Base-by-base conservation (phyloP, 2,888 invertebrate genomes). In the Andrena fulva region DNA sequence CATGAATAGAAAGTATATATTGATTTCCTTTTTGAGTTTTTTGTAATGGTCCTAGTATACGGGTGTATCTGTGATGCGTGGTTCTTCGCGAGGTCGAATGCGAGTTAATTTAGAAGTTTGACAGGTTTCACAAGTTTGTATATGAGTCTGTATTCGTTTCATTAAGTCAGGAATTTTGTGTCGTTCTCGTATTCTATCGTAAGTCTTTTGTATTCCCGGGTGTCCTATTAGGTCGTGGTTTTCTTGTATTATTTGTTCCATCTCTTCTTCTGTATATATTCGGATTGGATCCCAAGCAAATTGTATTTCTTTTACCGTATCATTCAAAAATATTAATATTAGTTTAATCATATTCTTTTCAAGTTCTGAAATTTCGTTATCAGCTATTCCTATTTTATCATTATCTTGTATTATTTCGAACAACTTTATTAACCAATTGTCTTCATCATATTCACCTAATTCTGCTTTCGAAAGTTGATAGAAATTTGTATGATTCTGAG, bases 221-320 rank as follows among this genome's bases (percentile, higher is more conserved):
- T 72, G 63, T 50, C 35, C 71, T 27, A 52, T 8, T 42, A 59
- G 6, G 4, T 72, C 71, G 31, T 72, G 71, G 12, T 72, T 72
- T 54, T 72, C 63, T n/a, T 27, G 16, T 8, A 72, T 1, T 31
- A 63, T 27, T 8, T 16, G 1, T n/a, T 52, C 24, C 6, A 72
- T 54, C 12, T 71, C 50, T 48, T 60, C 31, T 0, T 71, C 16
- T 0, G 20, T 71, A 0, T 24, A 12, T n/a, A 2, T 12, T 31
- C 24, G 5, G 12, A 68, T 54, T 6, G 33, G 33, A 8, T 69
- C 56, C 3, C 35, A 56, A 12, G 56, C 59, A 5, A 54, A 68
- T 35, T 56, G 12, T 8, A 69, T 6, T 16, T 33, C 35, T 42
- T 35, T 24, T 20, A 56, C 2, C 8, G 10, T 16, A 16, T 59